Evolutionary conservation across 2,113 vertebrate genomes (phyloP), one percentile per base, ranked within the genome.

Genomic region (Polyodon spathula): DNA sequence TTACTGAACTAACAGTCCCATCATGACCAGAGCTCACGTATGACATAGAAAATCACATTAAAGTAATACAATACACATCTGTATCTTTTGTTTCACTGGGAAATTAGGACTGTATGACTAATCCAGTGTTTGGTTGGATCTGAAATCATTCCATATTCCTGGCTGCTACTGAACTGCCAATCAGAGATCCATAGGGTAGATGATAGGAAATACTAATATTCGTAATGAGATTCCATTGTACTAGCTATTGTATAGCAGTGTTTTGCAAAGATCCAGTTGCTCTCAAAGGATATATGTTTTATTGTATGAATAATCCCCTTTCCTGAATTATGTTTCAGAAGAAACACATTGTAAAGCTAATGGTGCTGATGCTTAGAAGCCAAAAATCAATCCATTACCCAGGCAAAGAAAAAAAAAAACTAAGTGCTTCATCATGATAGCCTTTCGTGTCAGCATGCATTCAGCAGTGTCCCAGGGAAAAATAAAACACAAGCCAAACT

Each of bases 381-480:
- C 72, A 79, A 78, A 78, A 84, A 69, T 67, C 76, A 71, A 82
- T 84, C 78, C 75, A 82, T 84, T 80, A 86, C 69, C 37, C n/a
- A 40, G 39, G 59, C 44, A 68, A 69, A 65, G 42, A 58, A 60
- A 17, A 53, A 43, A 51, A 56, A 78, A 77, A 73, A 73, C 76
- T 74, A 75, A 76, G 71, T 72, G 79, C 76, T 82, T 84, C 67
- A 85, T 86, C 82, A 87, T 75, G 73, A 61, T 66, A 71, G 76
- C 69, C 60, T 64, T 70, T 59, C 65, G 74, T 84, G 85, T 85
- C 83, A 83, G 73, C 44, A 66, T 68, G 63, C 70, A 68, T 73
- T 75, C 71, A 69, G 72, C 66, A 60, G 62, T 71, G 63, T 79
- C 76, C 70, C 64, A 44, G 59, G 67, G 76, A 78, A 74, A 74